phyloP scores from a whole-genome alignment of 1,140 invertebrate species.

The Vanessa atalanta region DNA sequence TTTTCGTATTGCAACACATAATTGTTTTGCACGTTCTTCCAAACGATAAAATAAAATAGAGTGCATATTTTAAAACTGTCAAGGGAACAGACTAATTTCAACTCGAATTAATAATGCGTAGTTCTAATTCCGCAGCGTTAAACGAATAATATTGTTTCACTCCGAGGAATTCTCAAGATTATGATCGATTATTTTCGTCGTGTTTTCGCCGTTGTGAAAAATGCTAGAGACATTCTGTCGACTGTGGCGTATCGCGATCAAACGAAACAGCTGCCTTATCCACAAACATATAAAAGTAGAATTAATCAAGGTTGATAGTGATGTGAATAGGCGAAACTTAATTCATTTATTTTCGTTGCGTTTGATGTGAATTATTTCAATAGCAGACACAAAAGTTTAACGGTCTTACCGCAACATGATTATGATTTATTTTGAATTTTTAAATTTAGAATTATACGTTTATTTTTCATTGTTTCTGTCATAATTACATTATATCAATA shows the following conservation, averaged over 20 bases:
- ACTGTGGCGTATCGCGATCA: slow-evolving; percentile 70
- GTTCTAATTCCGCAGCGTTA: slow-evolving; percentile 26
- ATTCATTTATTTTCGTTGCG: slow-evolving; percentile 18
- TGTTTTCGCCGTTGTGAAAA: slow-evolving; percentile 65
- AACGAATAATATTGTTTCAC: slow-evolving; percentile 48
- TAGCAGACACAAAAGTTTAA: neutral
- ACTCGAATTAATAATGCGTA: slow-evolving; percentile 25
- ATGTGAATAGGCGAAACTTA: slow-evolving; percentile 24
- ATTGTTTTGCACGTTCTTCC: neutral
- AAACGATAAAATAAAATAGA: neutral
- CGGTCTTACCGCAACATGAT: neutral
- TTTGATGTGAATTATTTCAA: slow-evolving; percentile 12
- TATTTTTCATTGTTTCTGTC: no score
- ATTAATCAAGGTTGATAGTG: slow-evolving; percentile 65
- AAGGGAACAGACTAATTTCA: neutral
- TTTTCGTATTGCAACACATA: neutral
- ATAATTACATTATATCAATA: no score
- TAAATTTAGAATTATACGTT: no score
- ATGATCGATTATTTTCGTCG: slow-evolving; percentile 73
- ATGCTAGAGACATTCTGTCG: slow-evolving; percentile 64
- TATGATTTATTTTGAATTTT: no score
- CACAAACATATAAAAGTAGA: slow-evolving; percentile 75
- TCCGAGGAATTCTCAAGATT: slow-evolving; percentile 66
- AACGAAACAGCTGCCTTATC: slow-evolving; percentile 66
- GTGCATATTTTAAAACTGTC: neutral